Base-by-base conservation (phyloP, 2,113 vertebrate genomes). In the Pygoscelis antarcticus region DNA sequence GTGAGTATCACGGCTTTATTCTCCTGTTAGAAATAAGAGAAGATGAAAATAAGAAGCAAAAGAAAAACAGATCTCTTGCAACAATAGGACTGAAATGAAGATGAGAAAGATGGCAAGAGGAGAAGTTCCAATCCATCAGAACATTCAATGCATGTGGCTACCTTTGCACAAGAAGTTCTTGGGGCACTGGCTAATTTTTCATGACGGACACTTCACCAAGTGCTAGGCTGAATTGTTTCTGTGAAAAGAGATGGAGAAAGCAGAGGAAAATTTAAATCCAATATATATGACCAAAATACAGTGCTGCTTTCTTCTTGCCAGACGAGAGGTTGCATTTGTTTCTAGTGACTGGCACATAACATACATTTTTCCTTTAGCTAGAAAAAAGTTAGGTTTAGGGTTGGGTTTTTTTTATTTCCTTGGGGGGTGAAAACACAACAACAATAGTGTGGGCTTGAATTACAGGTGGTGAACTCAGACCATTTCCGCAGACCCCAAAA, bases 401-500 rank as follows among this genome's bases (percentile, higher is more conserved):
- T 34, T 83, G 18, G 22, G 4, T 27, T 71, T 55, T 47, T 8
- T 65, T 38, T 46, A 68, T 89, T 90, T 85, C 82, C 82, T 74
- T 79, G 62, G 47, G 75, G 75, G 77, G 19, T 7, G 18, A 75
- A 87, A 92, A 36, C n/a, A 88, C 82, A 93, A 84, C 82, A 91
- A 85, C 83, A 87, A 72, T 54, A 58, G 7, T 64, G 52, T 75
- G 61, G 77, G 58, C 68, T 96, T 94, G 86, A 81, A 80, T 93
- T 96, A 83, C 86, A 82, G 38, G 10, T 88, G 58, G 44, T 90
- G 89, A 94, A 89, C 89, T 96, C 92, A 87, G 64, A 91, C 84
- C 3, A 91, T 92, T 98, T 91, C 87, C 83, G 44, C 76, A 87
- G 83, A 52, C 78, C 89, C 95, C 38, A 85, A 77, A 90, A 95